Conservation (phyloP, 2,888 invertebrate genomes). For the Synergus japonicus region DNA sequence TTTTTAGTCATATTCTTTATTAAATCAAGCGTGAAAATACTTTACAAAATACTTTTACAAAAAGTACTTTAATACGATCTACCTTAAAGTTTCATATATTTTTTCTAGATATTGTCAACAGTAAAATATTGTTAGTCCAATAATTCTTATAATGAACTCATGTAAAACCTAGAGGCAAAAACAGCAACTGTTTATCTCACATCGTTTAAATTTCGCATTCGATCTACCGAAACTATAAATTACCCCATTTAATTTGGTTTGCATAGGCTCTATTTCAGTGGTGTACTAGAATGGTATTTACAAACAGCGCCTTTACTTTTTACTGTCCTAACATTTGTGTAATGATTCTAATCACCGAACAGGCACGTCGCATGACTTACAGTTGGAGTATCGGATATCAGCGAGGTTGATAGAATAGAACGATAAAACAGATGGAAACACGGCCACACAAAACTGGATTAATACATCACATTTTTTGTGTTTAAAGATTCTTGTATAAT, state of each 20-base stretch:
- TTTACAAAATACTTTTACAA: too few species aligned
- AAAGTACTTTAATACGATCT: too few species aligned
- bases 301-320: constrained; percentile 1
- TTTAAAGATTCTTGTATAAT: not conserved
- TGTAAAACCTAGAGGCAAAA: not conserved
- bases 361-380: constrained; percentile 27
- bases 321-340: constrained; percentile 29
- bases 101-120: too few species aligned
- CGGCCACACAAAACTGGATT: constrained; percentile 65
- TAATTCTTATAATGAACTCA: too few species aligned
- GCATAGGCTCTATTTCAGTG: constrained; percentile 2
- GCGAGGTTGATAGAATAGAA: constrained; percentile 52
- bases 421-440: constrained; percentile 69
- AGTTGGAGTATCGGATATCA: constrained; percentile 18
- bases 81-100: too few species aligned
- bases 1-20: not conserved
- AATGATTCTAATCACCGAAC: constrained; percentile 25
- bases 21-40: too few species aligned
- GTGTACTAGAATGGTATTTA: not conserved
- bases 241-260: not conserved
- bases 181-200: not conserved
- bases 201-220: not conserved
- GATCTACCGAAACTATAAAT: not conserved
- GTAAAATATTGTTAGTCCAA: too few species aligned
- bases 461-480: constrained; percentile 43